Base-by-base conservation (phyloP, 1,140 invertebrate species). In the Mamestra configurata region DNA sequence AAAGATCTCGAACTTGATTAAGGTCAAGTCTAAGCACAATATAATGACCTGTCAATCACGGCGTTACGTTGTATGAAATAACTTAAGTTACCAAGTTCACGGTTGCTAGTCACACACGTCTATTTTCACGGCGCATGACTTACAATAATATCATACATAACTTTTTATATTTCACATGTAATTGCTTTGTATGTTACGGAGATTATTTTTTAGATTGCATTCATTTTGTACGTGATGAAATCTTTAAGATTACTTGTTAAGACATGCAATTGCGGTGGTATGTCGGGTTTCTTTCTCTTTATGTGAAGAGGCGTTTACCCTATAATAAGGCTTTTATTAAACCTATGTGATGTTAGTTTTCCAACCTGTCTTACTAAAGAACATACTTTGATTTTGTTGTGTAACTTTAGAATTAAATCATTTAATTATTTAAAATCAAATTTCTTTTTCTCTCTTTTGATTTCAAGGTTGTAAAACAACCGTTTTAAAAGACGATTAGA, bases 51-150 rank as follows among this genome's bases (percentile, higher is more conserved):
- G 66, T 70, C 77, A 70, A 77, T 77, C 75, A 66, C 13, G 18
- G 27, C 51, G 77, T 78, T 78, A 70, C 64, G 77, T 78, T 64
- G 57, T 61, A 76, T 76, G 40, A 49, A 76, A 76, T 76, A 76
- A 76, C 43, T 46, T 24, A 75, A 18, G 20, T 57, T 40, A 59
- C 20, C 72, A 75, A 76, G 73, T 76, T 76, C 73, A 76, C 57
- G 73, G 73, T 76, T 61, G 27, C 18, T 73, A 40, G 53, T 46
- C 37, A 59, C 70, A 66, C 40, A 70, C 53, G 53, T 70, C 22
- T 46, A 20, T 75, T 31, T 75, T 75, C 71, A 75, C 71, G 71
- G 71, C 31, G 4, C 71, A 59, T 37, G 53, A 55, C 31, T 40
- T 43, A 57, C 53, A 55, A 57, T 49, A 27, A 70, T 40, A 76